Percentiles rank a stretch among this genome's conserved stretches.
Evolutionary conservation across 2,797 vertebrate species (phyloP).

Genomic region (Simalia tracyae): DNA sequence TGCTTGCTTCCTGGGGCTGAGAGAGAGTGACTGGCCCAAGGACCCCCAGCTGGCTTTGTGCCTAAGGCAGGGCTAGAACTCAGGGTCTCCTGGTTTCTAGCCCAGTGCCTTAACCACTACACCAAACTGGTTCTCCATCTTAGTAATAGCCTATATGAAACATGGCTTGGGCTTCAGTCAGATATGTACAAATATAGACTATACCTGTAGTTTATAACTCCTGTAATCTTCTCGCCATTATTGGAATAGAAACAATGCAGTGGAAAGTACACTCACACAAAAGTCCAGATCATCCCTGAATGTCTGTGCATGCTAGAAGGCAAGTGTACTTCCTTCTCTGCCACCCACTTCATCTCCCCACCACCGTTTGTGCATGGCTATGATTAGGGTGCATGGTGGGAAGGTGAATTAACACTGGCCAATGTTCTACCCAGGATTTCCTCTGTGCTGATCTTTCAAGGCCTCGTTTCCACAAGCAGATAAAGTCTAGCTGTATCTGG

Average conservation of each 20-base stretch:
- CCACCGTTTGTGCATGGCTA: neutral
- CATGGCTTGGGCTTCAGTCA: neutral
- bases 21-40: neutral
- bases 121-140: neutral
- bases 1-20: neutral
- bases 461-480: neutral
- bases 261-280: too few species aligned
- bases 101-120: neutral
- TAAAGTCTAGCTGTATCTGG: neutral
- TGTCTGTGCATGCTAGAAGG: too few species aligned
- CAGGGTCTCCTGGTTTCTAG: neutral
- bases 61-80: neutral
- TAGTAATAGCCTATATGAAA: neutral
- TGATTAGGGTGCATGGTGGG: neutral
- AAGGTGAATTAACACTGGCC: neutral
- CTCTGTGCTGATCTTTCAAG: neutral
- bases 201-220: neutral
- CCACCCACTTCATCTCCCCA: neutral
- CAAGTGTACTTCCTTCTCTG: neutral
- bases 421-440: neutral
- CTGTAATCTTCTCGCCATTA: too few species aligned
- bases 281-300: neutral
- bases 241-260: too few species aligned
- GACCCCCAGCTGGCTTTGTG: neutral
- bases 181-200: neutral